phyloP scores from a whole-genome alignment of 2,113 vertebrate genomes.

The Panthera leo region DNA sequence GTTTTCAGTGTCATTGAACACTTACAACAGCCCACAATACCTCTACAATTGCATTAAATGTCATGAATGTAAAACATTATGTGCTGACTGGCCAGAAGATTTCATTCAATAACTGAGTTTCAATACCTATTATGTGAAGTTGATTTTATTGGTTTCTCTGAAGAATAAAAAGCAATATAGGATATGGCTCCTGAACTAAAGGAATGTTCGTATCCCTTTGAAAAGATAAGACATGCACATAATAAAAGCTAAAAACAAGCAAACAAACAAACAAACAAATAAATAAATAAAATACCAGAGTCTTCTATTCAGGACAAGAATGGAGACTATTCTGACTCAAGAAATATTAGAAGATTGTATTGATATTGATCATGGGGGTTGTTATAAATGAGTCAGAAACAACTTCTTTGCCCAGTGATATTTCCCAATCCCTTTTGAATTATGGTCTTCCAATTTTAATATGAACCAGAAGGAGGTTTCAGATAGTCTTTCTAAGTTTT shows the following conservation, averaged over 20 bases:
- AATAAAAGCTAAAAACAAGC: constrained; percentile 29
- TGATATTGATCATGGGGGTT: neutral
- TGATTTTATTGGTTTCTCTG: constrained; percentile 32
- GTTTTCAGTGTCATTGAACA: neutral
- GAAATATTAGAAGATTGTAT: constrained; percentile 11
- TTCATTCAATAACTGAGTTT: constrained; percentile 35
- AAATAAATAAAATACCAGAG: neutral
- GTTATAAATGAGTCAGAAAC: constrained; percentile 34
- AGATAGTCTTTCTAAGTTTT: neutral
- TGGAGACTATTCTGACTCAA: neutral
- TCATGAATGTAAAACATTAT: neutral
- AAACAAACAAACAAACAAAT: neutral
- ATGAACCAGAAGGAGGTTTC: neutral
- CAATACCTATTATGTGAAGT: constrained; percentile 2
- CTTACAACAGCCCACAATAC: neutral
- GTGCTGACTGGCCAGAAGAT: neutral
- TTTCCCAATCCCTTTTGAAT: neutral
- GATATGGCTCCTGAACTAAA: neutral
- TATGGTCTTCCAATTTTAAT: neutral
- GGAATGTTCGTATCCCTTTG: neutral
- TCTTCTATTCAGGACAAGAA: neutral
- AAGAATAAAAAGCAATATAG: constrained; percentile 35
- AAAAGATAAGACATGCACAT: neutral
- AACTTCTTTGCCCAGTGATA: neutral
- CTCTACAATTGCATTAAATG: constrained; percentile 18